phyloP scores from a whole-genome alignment of 1,140 invertebrate species.

The Drosophila varians region DNA sequence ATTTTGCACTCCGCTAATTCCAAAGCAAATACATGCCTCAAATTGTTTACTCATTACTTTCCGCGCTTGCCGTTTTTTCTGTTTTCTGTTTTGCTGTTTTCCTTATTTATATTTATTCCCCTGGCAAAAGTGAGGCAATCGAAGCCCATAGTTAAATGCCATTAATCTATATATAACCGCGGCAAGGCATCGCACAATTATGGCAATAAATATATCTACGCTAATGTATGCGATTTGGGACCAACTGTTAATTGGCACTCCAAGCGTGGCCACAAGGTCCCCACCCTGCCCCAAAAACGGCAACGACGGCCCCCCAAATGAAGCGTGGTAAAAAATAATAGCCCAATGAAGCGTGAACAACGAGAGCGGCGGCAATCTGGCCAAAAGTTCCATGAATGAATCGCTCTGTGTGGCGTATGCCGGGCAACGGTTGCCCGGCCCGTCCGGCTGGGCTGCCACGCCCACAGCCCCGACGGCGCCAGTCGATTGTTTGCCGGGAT shows the following conservation, averaged over 20 bases:
- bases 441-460: too few species aligned
- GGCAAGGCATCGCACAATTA: constrained; percentile 50
- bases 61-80: constrained; percentile 17
- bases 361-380: constrained; percentile 35
- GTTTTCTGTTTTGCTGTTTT: constrained; percentile 19
- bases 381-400: constrained; percentile 69
- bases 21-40: constrained; percentile 52
- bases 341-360: constrained; percentile 75
- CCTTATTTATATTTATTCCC: constrained; percentile 6
- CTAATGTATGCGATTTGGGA: constrained; percentile 55
- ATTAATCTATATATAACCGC: constrained; percentile 55
- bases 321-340: constrained; percentile 47
- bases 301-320: constrained; percentile 43
- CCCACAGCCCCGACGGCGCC: constrained; percentile 51
- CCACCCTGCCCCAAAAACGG: constrained; percentile 32
- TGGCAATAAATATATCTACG: constrained; percentile 56
- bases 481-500: constrained; percentile 50
- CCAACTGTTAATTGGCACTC: constrained; percentile 70
- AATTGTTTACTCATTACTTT: constrained; percentile 67
- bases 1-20: constrained; percentile 65
- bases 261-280: constrained; percentile 30
- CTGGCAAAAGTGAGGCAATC: constrained; percentile 27
- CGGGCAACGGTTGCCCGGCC: constrained; percentile 25
- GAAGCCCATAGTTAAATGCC: constrained; percentile 25
- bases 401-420: constrained; percentile 34